Evolutionary conservation across 2,888 invertebrate species (phyloP), one percentile per base, ranked within the genome.

Genomic region (Macaria liturata): DNA sequence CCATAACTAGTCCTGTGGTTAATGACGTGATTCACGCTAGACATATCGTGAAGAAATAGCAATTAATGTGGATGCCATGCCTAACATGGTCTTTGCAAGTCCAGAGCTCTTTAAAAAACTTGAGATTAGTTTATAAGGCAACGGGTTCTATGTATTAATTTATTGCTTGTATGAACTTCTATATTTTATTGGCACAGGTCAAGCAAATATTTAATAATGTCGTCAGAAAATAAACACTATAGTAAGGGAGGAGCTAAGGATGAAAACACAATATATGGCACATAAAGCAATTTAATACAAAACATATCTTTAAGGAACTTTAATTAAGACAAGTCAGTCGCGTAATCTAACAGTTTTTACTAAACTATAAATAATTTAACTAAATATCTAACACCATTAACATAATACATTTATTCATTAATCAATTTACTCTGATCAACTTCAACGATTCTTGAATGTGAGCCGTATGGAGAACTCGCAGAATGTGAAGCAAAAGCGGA

Each of bases 361-460:
- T 6, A 6, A 37, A 6, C 7, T 37, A 20, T 20, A 20, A 20
- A 20, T 20, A 20, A 39, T 61, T 9, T 32, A 64, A 65, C 64
- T 56, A 53, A 59, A 69, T 58, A 69, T 74, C 74, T 79, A 86
- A 80, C 83, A 85, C 48, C 77, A 67, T 58, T 84, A 81, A 50
- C 39, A 39, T 2, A 20, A 20, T 20, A 2, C 1, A 37, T 1
- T 37, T 37, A 37, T 37, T 37, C 34, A 37, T 4, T 6, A 1
- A 37, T 37, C 7, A 37, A 37, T 37, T 37, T 37, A 37, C 34
- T 37, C 34, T 37, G 34, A 37, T 37, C 34, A 6, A 37, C 34
- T 6, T 4, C 4, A 4, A 37, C 34, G 4, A 37, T 37, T 4
- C 34, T 4, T 6, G 34, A 6, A 37, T 37, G 4, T 1, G 34